Conservation (phyloP, 2,797 vertebrate genomes). For the Epinephelus awoara region DNA sequence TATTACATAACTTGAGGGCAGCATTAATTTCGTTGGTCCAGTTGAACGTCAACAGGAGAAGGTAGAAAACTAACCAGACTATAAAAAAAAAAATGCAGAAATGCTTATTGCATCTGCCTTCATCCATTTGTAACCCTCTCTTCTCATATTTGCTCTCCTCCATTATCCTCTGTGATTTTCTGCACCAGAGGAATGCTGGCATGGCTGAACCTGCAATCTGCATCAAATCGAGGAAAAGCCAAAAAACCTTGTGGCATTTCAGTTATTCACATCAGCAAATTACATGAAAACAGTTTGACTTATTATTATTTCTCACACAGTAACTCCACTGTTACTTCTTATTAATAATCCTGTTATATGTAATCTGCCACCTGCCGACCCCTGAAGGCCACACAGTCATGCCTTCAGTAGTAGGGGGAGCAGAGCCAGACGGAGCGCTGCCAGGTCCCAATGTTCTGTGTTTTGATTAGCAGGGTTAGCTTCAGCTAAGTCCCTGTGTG, state of each 20-base stretch:
- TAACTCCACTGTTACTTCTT: not conserved
- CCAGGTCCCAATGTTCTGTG: constrained; percentile 77
- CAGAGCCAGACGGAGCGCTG: constrained; percentile 31
- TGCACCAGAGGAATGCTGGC: not conserved
- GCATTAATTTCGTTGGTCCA: no score
- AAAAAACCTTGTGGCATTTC: not conserved
- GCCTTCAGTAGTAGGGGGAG: constrained; percentile 2
- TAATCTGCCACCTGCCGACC: constrained; percentile 22
- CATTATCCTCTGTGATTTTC: not conserved
- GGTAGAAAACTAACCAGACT: no score
- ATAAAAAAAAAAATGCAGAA: no score
- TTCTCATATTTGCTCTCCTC: not conserved
- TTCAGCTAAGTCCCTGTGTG: constrained; percentile 69
- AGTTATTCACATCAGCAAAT: not conserved
- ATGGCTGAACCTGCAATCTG: not conserved
- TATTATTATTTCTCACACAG: constrained; percentile 1
- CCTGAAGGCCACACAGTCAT: not conserved
- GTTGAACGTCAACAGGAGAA: no score
- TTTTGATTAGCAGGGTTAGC: constrained; percentile 73
- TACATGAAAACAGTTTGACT: not conserved
- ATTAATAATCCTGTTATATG: not conserved
- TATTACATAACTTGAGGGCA: no score
- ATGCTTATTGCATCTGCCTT: no score
- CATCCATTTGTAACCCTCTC: no score
- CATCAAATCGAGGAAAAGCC: not conserved